Evolutionary conservation across 2,888 invertebrate species (phyloP).

Genomic region (Aporophyla lueneburgensis): DNA sequence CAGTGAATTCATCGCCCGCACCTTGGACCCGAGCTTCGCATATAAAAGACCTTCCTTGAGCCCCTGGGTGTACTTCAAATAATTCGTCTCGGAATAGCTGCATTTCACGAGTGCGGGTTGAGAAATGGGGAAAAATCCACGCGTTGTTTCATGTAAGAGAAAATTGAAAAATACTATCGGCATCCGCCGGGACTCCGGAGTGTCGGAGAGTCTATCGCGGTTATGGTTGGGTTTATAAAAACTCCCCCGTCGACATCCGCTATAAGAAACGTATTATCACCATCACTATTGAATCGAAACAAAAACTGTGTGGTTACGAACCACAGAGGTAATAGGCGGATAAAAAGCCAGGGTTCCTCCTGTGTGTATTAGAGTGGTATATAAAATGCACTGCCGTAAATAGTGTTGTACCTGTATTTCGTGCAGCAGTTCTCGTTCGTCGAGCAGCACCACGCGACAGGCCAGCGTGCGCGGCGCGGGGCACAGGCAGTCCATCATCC

Average conservation of each 20-base stretch:
- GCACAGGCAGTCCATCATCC: constrained; percentile 90
- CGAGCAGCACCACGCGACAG: constrained; percentile 96
- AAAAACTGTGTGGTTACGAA: constrained; percentile 42
- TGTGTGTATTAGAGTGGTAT: neutral
- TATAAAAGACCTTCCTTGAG: constrained; percentile 87
- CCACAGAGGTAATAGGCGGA: constrained; percentile 10
- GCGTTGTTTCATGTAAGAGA: constrained; percentile 82
- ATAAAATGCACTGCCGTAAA: constrained; percentile 3
- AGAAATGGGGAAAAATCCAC: constrained; percentile 80
- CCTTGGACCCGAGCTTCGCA: constrained; percentile 87
- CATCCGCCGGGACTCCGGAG: constrained; percentile 76
- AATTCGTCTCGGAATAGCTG: constrained; percentile 87
- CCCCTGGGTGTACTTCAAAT: constrained; percentile 87
- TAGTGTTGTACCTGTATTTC: constrained; percentile 95
- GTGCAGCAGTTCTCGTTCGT: constrained; percentile 97
- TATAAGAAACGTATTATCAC: constrained; percentile 58
- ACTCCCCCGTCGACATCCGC: constrained; percentile 60
- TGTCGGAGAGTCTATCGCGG: constrained; percentile 61
- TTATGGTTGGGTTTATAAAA: constrained; percentile 77
- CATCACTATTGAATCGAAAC: constrained; percentile 51
- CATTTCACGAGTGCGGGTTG: constrained; percentile 83
- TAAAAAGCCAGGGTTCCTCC: constrained; percentile 4
- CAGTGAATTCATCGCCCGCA: constrained; percentile 89
- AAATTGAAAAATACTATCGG: constrained; percentile 87
- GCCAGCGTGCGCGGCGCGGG: constrained; percentile 92